Evolutionary conservation across 2,797 vertebrate species (phyloP), one percentile per base, ranked within the genome.

Genomic region (Hapalemur alaotrensis): DNA sequence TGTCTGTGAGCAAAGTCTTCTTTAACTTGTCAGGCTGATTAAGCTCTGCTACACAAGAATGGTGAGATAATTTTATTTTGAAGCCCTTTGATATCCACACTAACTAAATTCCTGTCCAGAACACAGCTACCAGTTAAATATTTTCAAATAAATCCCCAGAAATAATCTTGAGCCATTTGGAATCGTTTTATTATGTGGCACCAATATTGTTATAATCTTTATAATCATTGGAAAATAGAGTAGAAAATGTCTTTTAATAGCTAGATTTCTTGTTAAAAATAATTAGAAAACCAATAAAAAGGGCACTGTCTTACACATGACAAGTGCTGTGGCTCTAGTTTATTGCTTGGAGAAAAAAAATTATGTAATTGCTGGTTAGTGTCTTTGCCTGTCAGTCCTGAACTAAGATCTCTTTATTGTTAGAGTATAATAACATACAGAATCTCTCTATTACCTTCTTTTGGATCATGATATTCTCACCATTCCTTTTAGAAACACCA

Each of bases 1-100:
- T 96, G 87, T 92, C 80, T 93, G 72, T 84, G 70, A 96, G 38
- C 61, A 95, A 95, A 91, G 52, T 94, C 54, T 95, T 83, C 93
- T 94, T 95, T 94, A 96, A 94, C 78, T 94, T 89, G 43, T 93
- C 85, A 96, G 61, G 17, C 65, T 94, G 86, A 96, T 95, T 93
- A 95, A 95, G 38, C 32, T 94, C 59, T 59, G n/a, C 35, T 89
- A 7, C 46, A 30, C 46, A 91, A 18, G 7, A 95, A 89, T 25
- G 23, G 41, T 85, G 65, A 94, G 9, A 50, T 94, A 75, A 86
- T 94, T 95, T 91, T 87, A 57, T 84, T 96, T 79, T 81, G 43
- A 96, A 89, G 15, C 7, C 70, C 23, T 95, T 91, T 90, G 63
- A 89, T 84, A 93, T 2, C 4, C 57, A 73, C n/a, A 65, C 8